Percentiles rank a stretch among this genome's conserved stretches.
These are phyloP conservation scores for Martes flavigula DNA, from an alignment of 2,797 vertebrate species.

Conservation along the genomic window DNA sequence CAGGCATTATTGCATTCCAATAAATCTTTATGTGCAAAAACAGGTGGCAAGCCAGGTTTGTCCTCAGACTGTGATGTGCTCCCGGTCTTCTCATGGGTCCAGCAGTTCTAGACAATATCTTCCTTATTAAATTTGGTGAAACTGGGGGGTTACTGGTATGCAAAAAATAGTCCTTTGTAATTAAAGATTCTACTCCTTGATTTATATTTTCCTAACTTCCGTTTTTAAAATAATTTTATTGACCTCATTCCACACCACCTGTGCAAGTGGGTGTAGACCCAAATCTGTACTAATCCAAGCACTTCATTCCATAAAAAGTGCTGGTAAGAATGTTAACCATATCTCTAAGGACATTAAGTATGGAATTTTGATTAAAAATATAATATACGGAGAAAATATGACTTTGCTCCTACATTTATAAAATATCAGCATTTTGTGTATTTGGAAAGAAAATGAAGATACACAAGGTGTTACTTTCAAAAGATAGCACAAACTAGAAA, in stretches of 20 bases:
- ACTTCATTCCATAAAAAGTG: not conserved
- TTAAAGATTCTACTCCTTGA: not conserved
- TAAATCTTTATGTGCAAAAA: not conserved
- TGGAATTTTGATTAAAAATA: slow-evolving; percentile 15
- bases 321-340: not conserved
- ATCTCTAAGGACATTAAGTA: not conserved
- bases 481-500: not conserved
- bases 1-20: too few relatives aligned
- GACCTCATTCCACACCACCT: not conserved
- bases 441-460: not conserved
- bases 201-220: not conserved
- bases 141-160: too few relatives aligned
- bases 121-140: not conserved
- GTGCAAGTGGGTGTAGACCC: not conserved
- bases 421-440: not conserved
- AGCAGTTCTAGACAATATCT: too few relatives aligned
- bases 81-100: not conserved
- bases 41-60: rapidly evolving
- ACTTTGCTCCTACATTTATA: not conserved
- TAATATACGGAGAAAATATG: slow-evolving; percentile 47
- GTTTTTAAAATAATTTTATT: not conserved
- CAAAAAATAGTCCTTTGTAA: not conserved
- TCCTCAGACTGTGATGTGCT: rapidly evolving
- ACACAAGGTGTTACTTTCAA: not conserved
- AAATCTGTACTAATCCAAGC: not conserved